These are phyloP conservation scores for Pelmatolapia mariae DNA, from an alignment of 2,113 vertebrate genomes.

Conservation along the genomic window DNA sequence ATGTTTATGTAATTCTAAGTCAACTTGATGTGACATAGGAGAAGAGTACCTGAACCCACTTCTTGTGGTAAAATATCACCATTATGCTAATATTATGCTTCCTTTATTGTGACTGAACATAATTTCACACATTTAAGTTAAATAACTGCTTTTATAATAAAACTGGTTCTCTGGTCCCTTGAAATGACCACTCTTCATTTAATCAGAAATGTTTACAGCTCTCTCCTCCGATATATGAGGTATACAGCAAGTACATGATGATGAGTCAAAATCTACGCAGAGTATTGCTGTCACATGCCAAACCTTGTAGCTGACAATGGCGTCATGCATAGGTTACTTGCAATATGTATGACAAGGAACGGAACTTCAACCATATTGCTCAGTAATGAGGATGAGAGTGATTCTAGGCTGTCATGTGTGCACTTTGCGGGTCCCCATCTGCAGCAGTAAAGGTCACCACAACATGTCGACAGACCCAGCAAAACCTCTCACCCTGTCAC, in stretches of 20 bases:
- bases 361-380: slow-evolving; percentile 36
- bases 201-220: slow-evolving; percentile 22
- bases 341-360: slow-evolving; percentile 26
- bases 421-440: slow-evolving; percentile 12
- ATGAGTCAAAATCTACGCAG: not conserved
- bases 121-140: not conserved
- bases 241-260: not conserved
- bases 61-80: not conserved
- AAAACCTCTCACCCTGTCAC: slow-evolving; percentile 36
- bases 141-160: not conserved
- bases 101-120: not conserved
- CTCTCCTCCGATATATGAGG: not conserved
- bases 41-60: not conserved
- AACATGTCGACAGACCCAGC: slow-evolving; percentile 2
- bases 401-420: slow-evolving; percentile 33
- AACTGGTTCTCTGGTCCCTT: not conserved
- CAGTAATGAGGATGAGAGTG: slow-evolving; percentile 36
- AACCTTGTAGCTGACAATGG: not conserved
- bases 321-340: slow-evolving; percentile 30
- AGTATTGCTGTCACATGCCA: not conserved
- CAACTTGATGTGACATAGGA: not conserved
- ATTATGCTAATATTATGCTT: not conserved
- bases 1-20: not conserved
- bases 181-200: slow-evolving; percentile 6
- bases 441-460: slow-evolving; percentile 48